Percentiles rank a stretch among this genome's conserved stretches.
Conservation (phyloP, 2,797 vertebrate genomes). For the Poeciliopsis turneri region DNA sequence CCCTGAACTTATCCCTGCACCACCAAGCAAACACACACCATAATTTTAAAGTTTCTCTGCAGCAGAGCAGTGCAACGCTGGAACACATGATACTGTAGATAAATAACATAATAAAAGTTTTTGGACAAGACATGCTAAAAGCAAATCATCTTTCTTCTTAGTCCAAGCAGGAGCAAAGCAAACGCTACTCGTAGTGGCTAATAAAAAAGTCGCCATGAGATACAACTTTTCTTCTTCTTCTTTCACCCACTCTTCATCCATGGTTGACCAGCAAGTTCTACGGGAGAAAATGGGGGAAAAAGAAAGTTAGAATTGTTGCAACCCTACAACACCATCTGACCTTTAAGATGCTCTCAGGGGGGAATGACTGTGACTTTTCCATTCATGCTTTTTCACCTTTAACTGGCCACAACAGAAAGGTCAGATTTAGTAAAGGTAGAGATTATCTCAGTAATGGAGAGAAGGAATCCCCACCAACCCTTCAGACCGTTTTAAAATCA, state of each 20-base stretch:
- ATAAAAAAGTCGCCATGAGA: constrained; percentile 19
- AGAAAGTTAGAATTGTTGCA: constrained; percentile 36
- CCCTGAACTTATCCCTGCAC: constrained; percentile 39
- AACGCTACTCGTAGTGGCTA: constrained; percentile 35
- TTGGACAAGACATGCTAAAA: constrained; percentile 60
- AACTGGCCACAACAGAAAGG: constrained; percentile 50
- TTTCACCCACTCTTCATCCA: constrained; percentile 62
- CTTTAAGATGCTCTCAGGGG: constrained; percentile 52
- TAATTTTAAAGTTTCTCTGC: constrained; percentile 12
- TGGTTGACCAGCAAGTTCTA: constrained; percentile 75
- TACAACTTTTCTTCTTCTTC: constrained; percentile 20
- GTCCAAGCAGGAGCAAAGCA: constrained; percentile 26
- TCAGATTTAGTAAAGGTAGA: constrained; percentile 45
- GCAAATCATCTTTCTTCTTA: constrained; percentile 48
- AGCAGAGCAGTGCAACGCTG: constrained; percentile 40
- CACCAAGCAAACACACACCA: constrained; percentile 14
- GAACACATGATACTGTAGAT: constrained; percentile 27
- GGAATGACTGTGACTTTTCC: not conserved
- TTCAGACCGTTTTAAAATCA: not conserved
- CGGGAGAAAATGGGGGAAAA: constrained; percentile 15
- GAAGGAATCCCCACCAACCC: constrained; percentile 10
- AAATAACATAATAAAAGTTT: constrained; percentile 43
- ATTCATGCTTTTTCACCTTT: constrained; percentile 6
- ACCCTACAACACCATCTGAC: constrained; percentile 25
- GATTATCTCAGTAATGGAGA: constrained; percentile 49